Conservation (phyloP, 1,140 invertebrate species). For the Penaeus indicus region DNA sequence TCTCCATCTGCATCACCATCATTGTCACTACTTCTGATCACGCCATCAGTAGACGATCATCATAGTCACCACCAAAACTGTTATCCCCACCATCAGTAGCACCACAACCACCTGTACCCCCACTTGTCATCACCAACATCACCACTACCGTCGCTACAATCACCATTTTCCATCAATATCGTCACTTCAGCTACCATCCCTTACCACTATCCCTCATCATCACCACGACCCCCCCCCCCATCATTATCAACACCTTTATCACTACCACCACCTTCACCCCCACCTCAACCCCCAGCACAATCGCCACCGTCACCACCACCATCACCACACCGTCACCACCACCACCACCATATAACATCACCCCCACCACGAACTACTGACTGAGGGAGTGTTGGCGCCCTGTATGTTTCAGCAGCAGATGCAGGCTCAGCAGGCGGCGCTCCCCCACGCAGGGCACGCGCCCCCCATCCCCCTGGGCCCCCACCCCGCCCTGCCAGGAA, state of each 20-base stretch:
- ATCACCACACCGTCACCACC: background rate
- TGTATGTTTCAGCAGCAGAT: constrained; percentile 81
- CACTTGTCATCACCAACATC: background rate
- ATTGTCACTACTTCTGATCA: background rate
- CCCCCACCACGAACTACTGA: constrained; percentile 34
- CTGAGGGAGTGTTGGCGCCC: constrained; percentile 22
- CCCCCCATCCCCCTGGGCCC: constrained; percentile 79
- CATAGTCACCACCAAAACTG: no score
- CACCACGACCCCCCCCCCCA: no score
- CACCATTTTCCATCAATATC: background rate
- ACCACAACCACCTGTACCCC: background rate
- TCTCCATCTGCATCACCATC: background rate
- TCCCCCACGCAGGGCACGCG: constrained; percentile 79
- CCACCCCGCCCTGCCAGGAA: constrained; percentile 77
- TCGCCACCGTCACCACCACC: background rate
- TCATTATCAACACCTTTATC: no score
- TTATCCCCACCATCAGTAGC: no score
- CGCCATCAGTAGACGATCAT: no score
- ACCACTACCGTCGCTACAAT: background rate
- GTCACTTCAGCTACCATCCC: background rate
- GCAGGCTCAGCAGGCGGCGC: constrained; percentile 83
- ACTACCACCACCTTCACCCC: no score
- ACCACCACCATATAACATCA: background rate
- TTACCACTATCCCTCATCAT: constrained; percentile 5
- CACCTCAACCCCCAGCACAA: background rate